Base-by-base conservation (phyloP, 2,113 vertebrate genomes). In the Promerops cafer region DNA sequence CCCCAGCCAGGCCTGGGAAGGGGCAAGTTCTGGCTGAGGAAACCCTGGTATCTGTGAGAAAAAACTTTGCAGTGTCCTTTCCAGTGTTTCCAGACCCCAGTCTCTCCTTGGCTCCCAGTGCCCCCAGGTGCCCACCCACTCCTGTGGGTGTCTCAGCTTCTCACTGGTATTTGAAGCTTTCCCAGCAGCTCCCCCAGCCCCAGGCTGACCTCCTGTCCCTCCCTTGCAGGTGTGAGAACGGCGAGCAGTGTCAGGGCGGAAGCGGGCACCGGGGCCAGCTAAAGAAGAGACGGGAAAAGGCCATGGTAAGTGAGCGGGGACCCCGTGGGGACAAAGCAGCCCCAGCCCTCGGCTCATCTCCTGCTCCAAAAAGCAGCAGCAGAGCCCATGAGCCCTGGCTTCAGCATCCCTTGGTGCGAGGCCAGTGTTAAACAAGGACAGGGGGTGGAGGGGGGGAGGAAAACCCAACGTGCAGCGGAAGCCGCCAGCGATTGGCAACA, bases 241-340 rank as follows among this genome's bases (percentile, higher is more conserved):
- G 94, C 60, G 96, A 97, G 90, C 93, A 96, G 61, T 98, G 97
- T 92, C 97, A 97, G 89, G 97, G 96, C 5, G 30, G 97, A 87
- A 96, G 95, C 78, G 76, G 97, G 97, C 96, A 97, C 70, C 86
- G 76, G 95, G 97, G 96, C 96, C 98, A 98, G 11, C 96, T 98
- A 89, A 98, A 98, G 96, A 98, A 98, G 96, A 98, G 97, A 97
- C 98, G 97, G 96, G 98, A 98, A 97, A 99, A 99, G 96, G 98
- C 98, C 97, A 98, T 98, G 31, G 98, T 98, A 98, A 98, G 98
- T 98, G 97, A 93, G 69, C 21, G 1, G 72, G 80, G 76, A 49
- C 57, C 66, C 24, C 2, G 1, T 1, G 1, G 76, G 77, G 78
- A 79, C 64, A 87, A 19, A 94, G 75, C 72, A 42, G 24, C n/a